Evolutionary conservation across 2,113 vertebrate species (phyloP).

Genomic region (Telmatochromis sp.): DNA sequence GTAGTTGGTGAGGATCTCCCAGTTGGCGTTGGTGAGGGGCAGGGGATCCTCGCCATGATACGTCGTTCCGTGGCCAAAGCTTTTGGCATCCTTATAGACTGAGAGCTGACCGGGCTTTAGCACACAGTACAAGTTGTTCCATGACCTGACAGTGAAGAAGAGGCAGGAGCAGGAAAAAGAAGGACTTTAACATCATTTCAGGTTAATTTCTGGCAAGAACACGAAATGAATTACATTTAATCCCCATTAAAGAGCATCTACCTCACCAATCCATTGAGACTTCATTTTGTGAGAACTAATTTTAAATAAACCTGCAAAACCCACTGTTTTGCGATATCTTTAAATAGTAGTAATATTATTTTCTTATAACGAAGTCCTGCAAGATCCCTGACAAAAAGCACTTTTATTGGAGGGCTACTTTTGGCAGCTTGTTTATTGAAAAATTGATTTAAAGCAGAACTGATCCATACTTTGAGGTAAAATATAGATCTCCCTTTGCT

Average conservation of each 20-base stretch:
- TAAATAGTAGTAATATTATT: not conserved
- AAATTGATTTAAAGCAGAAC: not conserved
- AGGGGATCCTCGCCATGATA: constrained; percentile 88
- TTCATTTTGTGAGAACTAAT: not conserved
- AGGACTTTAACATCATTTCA: not conserved
- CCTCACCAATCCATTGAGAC: accelerated
- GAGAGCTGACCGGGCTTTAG: constrained; percentile 82
- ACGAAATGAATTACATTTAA: not conserved
- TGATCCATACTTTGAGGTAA: not conserved
- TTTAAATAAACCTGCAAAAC: not conserved
- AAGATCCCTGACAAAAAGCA: not conserved
- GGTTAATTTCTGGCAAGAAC: not conserved
- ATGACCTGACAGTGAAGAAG: constrained; percentile 73
- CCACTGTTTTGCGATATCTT: not conserved
- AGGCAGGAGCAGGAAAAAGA: not conserved
- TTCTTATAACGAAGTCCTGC: not conserved
- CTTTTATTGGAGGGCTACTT: not conserved
- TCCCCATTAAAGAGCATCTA: not conserved
- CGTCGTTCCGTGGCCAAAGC: constrained; percentile 76
- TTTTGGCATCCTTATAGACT: constrained; percentile 90
- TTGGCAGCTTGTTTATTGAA: not conserved
- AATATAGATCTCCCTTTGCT: not conserved
- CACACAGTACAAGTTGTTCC: constrained; percentile 92
- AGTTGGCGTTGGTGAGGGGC: constrained; percentile 75
- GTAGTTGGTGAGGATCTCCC: constrained; percentile 83